Evolutionary conservation across 2,888 invertebrate species (phyloP), one percentile per base, ranked within the genome.

Genomic region (Bugulina stolonifera): DNA sequence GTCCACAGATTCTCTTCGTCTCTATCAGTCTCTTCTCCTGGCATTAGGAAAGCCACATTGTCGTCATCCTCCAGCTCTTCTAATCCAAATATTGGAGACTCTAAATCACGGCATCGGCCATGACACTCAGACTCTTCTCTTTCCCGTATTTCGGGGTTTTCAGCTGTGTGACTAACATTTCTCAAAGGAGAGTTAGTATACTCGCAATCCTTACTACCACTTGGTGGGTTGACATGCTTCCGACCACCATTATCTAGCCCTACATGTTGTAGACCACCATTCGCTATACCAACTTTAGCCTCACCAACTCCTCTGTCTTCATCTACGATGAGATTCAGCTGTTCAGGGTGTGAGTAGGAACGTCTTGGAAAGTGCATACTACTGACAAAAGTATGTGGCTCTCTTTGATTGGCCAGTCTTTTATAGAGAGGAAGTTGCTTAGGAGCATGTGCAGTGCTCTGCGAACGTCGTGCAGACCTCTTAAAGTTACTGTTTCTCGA

Each of bases 261-360:
- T 5, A 5, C 10, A 5, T 22, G 14, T 5, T 57, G 18, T 23
- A 55, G 55, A 27, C 2, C 25, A 29, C 14, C 27, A 27, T 32
- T 27, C n/a, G 25, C 29, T 14, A 25, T 27, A 32, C 64, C 32
- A 3, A 32, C 25, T 1, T 32, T 27, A 10, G 3, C n/a, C 32
- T 14, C 22, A 25, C n/a, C 18, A 14, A 14, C 10, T n/a, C 14
- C 64, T 3, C 32, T 5, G 2, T 64, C 64, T 32, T 64, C 64
- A 10, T 64, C 64, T 14, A 14, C 29, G 10, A 64, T 64, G 10
- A 64, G 32, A 64, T 64, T 64, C 5, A 64, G 34, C 64, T 64
- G 64, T 10, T 64, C 64, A 3, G 64, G 64, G 5, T 64, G 64
- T 25, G 64, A 64, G n/a, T 64, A 27, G 2, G 64, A 64, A 25